A percentile compares a stretch with the other conserved stretches of the same genome.
phyloP scores from a whole-genome alignment of 2,113 vertebrate species.

The Montifringilla adamsi region DNA sequence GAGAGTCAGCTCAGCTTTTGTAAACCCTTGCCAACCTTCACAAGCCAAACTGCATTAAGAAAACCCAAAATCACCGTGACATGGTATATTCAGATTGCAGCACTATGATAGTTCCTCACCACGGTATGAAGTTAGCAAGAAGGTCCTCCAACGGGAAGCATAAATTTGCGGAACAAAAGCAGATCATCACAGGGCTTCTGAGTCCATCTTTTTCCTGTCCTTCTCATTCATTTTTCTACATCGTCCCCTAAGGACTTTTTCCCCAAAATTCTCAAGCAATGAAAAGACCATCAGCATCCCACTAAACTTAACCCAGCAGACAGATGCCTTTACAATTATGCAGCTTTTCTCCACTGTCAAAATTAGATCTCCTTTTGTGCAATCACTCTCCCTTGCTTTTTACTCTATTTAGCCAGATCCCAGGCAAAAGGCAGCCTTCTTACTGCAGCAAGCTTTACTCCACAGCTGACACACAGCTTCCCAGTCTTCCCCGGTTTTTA shows the following conservation, averaged over 20 bases:
- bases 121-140: background rate
- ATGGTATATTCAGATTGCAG: background rate
- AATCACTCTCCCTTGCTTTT: background rate
- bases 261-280: background rate
- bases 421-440: background rate
- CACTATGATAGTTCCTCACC: background rate
- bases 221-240: background rate
- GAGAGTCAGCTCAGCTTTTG: background rate
- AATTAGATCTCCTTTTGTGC: background rate
- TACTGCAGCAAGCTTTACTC: background rate
- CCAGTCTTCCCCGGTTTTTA: background rate
- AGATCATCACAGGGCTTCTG: background rate
- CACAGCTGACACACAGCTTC: background rate
- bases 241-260: background rate
- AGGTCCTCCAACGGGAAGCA: background rate
- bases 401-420: background rate
- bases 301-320: background rate
- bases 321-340: background rate
- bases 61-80: background rate
- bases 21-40: background rate
- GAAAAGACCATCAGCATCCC: background rate
- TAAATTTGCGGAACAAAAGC: rapidly evolving
- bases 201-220: background rate
- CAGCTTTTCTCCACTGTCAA: background rate
- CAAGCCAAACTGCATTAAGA: background rate